A percentile compares a stretch with the other conserved stretches of the same genome.
These are phyloP conservation scores for Serinus canaria DNA, from an alignment of 2,113 vertebrate genomes.

Conservation along the genomic window DNA sequence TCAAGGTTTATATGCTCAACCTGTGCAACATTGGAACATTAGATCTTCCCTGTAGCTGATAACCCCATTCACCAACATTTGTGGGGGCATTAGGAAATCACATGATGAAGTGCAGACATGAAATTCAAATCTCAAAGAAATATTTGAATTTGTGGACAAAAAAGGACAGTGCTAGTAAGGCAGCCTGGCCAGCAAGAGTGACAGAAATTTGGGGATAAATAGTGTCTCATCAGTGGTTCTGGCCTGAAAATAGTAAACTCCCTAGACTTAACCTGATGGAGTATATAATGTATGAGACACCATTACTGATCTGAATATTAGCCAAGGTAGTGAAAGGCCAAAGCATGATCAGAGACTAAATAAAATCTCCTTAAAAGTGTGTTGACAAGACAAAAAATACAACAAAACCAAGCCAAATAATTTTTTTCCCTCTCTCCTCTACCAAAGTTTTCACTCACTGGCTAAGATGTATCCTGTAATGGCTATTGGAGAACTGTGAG, in stretches of 20 bases:
- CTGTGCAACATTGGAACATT: not conserved
- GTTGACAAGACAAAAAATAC: not conserved
- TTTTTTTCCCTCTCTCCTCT: not conserved
- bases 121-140: not conserved
- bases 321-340: not conserved
- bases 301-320: not conserved
- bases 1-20: not conserved
- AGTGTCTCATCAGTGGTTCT: not conserved
- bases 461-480: not conserved
- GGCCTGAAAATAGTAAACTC: not conserved
- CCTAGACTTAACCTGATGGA: not conserved
- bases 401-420: not conserved
- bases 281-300: not conserved
- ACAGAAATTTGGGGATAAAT: not conserved
- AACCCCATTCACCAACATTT: not conserved
- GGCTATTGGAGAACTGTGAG: not conserved
- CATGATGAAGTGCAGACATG: not conserved
- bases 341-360: not conserved
- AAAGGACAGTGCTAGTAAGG: not conserved
- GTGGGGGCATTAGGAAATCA: not conserved
- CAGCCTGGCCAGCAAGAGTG: not conserved
- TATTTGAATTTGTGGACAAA: not conserved
- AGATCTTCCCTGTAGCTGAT: not conserved
- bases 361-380: not conserved
- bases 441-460: not conserved